Conservation (phyloP, 2,113 vertebrate genomes). For the Callocephalon fimbriatum region DNA sequence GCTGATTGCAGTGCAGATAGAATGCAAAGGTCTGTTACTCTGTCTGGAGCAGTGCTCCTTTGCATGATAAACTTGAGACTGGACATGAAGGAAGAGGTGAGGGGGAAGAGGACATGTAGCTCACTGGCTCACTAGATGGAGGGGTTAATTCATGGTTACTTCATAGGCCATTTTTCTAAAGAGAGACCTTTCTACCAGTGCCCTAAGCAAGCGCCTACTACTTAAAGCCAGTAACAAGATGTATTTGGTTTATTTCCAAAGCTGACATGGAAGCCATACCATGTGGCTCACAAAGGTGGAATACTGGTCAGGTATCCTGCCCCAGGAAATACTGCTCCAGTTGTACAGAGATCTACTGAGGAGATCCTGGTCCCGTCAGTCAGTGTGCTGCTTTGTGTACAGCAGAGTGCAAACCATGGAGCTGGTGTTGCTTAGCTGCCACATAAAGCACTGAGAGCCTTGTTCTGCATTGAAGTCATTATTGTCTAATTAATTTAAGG, state of each 20-base stretch:
- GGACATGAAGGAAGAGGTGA: neutral
- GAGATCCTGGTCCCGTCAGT: neutral
- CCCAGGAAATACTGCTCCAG: neutral
- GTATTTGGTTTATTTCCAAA: neutral
- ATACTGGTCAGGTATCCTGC: neutral
- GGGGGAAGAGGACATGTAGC: neutral
- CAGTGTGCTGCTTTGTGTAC: fast-evolving
- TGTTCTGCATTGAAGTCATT: neutral
- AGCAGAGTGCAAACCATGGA: neutral
- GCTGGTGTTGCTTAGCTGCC: neutral
- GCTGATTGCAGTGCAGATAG: neutral
- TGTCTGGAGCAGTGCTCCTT: neutral
- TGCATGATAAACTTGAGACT: neutral
- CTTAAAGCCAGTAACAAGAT: neutral
- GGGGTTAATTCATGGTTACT: neutral
- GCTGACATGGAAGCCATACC: neutral
- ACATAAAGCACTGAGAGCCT: neutral
- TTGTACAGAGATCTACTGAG: fast-evolving
- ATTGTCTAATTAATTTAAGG: neutral
- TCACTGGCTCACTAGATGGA: neutral
- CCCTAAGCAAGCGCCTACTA: too few species aligned
- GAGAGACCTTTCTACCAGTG: neutral
- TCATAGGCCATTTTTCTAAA: neutral
- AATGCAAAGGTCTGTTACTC: neutral
- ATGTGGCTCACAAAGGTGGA: neutral